Evolutionary conservation across 2,113 vertebrate species (phyloP), one percentile per base, ranked within the genome.

Genomic region (Malurus cyaneus): DNA sequence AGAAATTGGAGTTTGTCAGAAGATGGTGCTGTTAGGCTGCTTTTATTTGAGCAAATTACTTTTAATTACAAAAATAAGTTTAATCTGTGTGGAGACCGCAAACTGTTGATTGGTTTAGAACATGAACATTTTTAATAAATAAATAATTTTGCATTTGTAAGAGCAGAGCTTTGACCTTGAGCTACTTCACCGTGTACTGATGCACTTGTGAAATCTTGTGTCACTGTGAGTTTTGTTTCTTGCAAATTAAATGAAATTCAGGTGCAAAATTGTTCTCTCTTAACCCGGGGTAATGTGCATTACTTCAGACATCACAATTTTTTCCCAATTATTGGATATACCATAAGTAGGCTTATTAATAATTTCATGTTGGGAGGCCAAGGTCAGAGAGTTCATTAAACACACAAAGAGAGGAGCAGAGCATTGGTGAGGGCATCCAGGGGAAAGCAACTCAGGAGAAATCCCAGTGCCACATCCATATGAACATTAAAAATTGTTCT

Each of bases 21-120:
- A 98, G 97, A 93, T 97, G 97, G 97, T 95, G 97, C 96, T 96
- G 86, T 96, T 96, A 86, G 84, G 93, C 95, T 71, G 93, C 29
- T 95, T 93, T 96, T 95, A 88, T 42, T 13, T 60, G 39, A 44
- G 26, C 73, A 88, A 73, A 42, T 44, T 50, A 76, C 25, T 79
- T 94, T 67, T 96, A 85, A 95, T 81, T 87, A 42, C 31, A 80
- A 78, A 94, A 96, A 56, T 9, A 79, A 73, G 8, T 71, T 92
- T 60, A 60, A 76, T 69, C 36, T 46, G 12, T 31, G 10, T n/a
- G 23, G 24, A 66, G 86, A 66, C 32, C 31, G 16, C 12, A 79
- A 88, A 88, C 2, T 64, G 70, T 76, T 90, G 32, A 71, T 93
- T 93, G 46, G 34, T 61, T 94, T 89, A 57, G 89, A 93, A 79